A percentile compares a stretch with the other conserved stretches of the same genome.
These are phyloP conservation scores for Boloria selene DNA, from an alignment of 2,888 invertebrate species.

Conservation along the genomic window DNA sequence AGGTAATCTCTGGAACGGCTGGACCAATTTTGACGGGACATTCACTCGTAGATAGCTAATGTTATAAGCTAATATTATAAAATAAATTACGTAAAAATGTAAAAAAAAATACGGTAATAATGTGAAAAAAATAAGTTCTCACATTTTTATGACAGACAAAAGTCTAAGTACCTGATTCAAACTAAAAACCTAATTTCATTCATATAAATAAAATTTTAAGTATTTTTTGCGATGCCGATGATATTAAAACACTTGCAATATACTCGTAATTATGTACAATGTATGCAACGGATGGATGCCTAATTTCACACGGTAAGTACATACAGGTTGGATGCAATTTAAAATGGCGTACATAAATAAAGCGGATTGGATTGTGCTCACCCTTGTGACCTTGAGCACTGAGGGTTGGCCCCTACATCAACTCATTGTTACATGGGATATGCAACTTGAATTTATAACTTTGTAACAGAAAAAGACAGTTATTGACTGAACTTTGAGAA, in stretches of 20 bases:
- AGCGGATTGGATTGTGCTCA: slow-evolving; percentile 50
- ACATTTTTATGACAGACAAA: no score
- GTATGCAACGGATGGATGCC: slow-evolving; percentile 36
- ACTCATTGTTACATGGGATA: slow-evolving; percentile 26
- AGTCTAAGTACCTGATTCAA: no score
- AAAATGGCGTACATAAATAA: slow-evolving; percentile 50
- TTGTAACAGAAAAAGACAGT: slow-evolving; percentile 25
- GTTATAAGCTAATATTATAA: no score
- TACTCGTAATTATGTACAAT: slow-evolving; percentile 35
- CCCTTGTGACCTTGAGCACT: slow-evolving; percentile 65
- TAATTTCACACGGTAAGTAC: slow-evolving; percentile 41
- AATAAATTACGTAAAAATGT: no score
- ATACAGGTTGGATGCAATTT: slow-evolving; percentile 43
- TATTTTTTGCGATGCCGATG: not conserved
- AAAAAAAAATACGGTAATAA: no score
- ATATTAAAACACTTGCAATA: slow-evolving; percentile 17
- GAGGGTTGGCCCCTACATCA: slow-evolving; percentile 62
- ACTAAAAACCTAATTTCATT: no score
- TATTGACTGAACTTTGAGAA: slow-evolving; percentile 7
- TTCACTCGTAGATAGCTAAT: no score
- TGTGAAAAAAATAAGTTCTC: no score
- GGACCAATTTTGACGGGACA: no score
- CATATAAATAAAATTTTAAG: no score
- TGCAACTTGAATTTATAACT: slow-evolving; percentile 26
- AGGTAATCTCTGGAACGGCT: no score